phyloP scores from a whole-genome alignment of 37 sponge, comb jelly and placozoan species.

The Axinella damicornis region DNA sequence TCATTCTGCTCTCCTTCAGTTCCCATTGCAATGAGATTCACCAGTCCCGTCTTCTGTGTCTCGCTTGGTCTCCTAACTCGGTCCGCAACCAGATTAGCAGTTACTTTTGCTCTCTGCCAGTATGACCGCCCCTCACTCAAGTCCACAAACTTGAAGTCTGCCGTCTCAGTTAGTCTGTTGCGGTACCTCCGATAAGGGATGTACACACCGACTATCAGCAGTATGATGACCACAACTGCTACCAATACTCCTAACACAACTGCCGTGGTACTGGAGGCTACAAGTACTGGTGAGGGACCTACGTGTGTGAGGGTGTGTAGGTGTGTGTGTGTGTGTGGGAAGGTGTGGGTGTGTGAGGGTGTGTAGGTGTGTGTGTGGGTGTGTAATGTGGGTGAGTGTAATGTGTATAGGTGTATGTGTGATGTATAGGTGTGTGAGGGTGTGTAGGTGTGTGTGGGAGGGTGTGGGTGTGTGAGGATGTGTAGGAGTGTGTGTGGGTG shows the following conservation, averaged over 20 bases:
- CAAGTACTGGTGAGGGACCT: conserved; percentile 37
- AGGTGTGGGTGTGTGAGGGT: no score
- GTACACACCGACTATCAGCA: conserved; percentile 23
- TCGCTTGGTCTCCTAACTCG: background rate
- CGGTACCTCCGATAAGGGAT: conserved; percentile 53
- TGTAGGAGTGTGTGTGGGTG: no score
- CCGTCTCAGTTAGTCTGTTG: conserved; percentile 67
- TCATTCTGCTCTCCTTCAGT: no score
- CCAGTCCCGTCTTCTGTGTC: conserved; percentile 30
- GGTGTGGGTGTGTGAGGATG: no score
- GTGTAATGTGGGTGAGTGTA: no score
- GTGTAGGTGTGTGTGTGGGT: no score
- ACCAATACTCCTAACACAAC: conserved; percentile 9
- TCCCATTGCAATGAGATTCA: background rate
- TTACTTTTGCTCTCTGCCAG: conserved; percentile 14
- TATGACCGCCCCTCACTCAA: conserved; percentile 15
- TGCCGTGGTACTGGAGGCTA: conserved; percentile 12
- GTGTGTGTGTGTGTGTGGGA: background rate
- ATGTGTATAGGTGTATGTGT: no score
- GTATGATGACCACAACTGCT: conserved; percentile 29
- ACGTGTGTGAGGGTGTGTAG: background rate
- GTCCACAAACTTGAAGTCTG: conserved; percentile 55
- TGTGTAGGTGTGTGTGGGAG: no score
- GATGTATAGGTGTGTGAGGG: no score
- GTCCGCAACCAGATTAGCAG: background rate